phyloP scores from a whole-genome alignment of 2,888 invertebrate species.

The Malacosoma neustria region DNA sequence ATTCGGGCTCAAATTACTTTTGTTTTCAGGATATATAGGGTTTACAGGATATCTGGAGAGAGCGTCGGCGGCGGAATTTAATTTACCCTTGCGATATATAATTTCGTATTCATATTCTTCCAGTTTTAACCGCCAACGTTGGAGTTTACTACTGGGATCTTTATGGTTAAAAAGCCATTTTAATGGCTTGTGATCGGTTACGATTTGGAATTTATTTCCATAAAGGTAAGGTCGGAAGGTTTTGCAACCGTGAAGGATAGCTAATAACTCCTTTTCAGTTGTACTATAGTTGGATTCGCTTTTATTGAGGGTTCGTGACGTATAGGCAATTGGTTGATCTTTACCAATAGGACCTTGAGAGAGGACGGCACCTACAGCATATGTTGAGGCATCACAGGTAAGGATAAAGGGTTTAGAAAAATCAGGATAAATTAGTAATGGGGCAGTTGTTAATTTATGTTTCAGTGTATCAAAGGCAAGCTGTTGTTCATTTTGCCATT shows the following conservation, averaged over 20 bases:
- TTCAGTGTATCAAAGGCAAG: conserved; percentile 17
- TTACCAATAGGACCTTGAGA: conserved; percentile 15
- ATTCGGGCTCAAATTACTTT: too few species aligned
- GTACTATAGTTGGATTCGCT: conserved; percentile 15
- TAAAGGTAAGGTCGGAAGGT: conserved; percentile 23
- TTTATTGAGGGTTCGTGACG: conserved; percentile 13
- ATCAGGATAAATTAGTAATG: conserved; percentile 29
- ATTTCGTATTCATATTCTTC: conserved; percentile 7
- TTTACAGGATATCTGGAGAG: too few species aligned
- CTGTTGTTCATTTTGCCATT: not conserved
- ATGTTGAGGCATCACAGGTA: conserved; percentile 14
- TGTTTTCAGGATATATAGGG: too few species aligned
- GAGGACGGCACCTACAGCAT: conserved; percentile 16
- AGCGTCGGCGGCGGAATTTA: conserved; percentile 10
- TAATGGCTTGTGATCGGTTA: conserved; percentile 31
- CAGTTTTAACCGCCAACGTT: conserved; percentile 6
- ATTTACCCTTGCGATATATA: conserved; percentile 5
- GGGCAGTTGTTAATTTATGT: conserved; percentile 17
- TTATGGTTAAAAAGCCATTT: conserved; percentile 7
- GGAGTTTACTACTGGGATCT: conserved; percentile 5
- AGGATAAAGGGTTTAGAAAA: conserved; percentile 18
- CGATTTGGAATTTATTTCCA: conserved; percentile 25
- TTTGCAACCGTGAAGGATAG: conserved; percentile 26
- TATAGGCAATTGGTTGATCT: conserved; percentile 17
- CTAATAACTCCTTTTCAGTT: conserved; percentile 31